Evolutionary conservation across 1,140 invertebrate species (phyloP).

Genomic region (Achroia grisella): DNA sequence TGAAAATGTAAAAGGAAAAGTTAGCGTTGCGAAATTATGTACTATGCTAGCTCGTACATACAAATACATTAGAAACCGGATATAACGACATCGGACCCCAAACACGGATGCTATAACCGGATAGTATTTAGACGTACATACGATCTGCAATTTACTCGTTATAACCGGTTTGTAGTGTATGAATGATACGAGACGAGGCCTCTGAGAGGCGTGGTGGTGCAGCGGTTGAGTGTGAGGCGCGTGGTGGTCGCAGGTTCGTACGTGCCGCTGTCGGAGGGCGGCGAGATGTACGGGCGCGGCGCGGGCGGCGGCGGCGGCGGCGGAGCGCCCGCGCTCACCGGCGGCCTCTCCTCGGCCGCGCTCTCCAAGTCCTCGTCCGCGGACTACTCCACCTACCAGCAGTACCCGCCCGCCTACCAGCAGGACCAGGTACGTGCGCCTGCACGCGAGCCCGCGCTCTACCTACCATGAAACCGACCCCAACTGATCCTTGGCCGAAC

Average conservation of each 20-base stretch:
- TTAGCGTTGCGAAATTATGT: no score
- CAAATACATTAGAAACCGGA: no score
- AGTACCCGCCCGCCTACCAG: conserved; percentile 72
- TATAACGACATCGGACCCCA: no score
- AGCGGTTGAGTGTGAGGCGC: neutral
- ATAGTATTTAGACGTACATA: no score
- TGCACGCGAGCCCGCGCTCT: conserved; percentile 2
- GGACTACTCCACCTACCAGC: conserved; percentile 69
- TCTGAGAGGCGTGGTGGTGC: neutral
- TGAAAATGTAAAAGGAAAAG: no score
- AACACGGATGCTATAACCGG: no score
- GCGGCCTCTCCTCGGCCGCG: conserved; percentile 57
- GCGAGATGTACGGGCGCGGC: conserved; percentile 67
- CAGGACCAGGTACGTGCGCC: conserved; percentile 64
- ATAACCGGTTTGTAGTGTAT: no score
- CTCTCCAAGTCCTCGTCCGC: conserved; percentile 64
- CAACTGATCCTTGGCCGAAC: no score
- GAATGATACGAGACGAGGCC: no score
- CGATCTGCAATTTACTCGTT: no score
- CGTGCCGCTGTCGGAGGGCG: conserved; percentile 66
- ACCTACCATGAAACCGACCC: no score
- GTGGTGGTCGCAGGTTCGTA: conserved; percentile 62
- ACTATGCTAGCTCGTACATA: no score
- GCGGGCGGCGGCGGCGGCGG: conserved; percentile 52
- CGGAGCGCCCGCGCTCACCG: conserved; percentile 49